These are phyloP conservation scores for Orchesella cincta DNA, from an alignment of 1,140 invertebrate genomes.

Conservation along the genomic window DNA sequence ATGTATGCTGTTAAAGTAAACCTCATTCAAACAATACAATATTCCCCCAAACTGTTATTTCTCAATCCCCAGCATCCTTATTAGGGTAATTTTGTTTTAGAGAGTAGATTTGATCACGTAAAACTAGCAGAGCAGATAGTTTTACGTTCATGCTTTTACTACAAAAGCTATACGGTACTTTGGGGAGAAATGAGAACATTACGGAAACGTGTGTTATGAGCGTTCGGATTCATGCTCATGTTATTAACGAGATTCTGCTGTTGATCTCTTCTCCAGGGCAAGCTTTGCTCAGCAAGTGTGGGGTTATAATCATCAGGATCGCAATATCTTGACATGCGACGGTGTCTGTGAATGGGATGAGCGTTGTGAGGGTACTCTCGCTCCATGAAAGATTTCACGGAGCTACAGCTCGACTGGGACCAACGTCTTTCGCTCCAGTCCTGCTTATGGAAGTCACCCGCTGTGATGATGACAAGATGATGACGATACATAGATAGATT, in stretches of 20 bases:
- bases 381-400: constrained; percentile 58
- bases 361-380: constrained; percentile 66
- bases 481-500: no score
- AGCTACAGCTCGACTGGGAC: constrained; percentile 47
- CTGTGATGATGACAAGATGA: background rate
- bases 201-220: background rate
- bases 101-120: no score
- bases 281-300: constrained; percentile 70
- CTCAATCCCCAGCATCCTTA: no score
- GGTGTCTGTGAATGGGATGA: constrained; percentile 64
- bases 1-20: no score
- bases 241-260: background rate
- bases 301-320: constrained; percentile 58
- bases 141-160: no score
- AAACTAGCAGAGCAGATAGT: no score
- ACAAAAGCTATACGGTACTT: no score
- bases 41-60: no score
- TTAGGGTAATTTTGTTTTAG: no score
- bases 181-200: background rate
- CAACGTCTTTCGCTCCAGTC: constrained; percentile 49
- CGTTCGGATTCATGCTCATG: background rate
- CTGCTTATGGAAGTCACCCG: constrained; percentile 43
- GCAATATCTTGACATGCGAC: constrained; percentile 62
- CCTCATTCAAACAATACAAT: no score
- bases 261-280: constrained; percentile 71